These are phyloP conservation scores for Arrhamphus sclerolepis DNA, from an alignment of 2,797 vertebrate genomes.

Conservation along the genomic window DNA sequence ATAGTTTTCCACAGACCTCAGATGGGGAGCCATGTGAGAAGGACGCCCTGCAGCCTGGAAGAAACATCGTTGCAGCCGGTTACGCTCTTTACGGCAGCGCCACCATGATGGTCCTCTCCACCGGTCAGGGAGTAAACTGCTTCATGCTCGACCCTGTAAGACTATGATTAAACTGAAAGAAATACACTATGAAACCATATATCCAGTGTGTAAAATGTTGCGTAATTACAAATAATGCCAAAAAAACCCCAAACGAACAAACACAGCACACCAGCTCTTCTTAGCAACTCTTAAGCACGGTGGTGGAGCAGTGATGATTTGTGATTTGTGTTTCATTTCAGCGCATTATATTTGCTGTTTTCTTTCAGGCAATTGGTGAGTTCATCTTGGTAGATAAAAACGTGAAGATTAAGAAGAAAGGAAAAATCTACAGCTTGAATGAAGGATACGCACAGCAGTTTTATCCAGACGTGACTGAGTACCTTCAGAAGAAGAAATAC, in stretches of 20 bases:
- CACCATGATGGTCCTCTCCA: slow-evolving; percentile 94
- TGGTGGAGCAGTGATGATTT: no score
- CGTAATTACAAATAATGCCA: no score
- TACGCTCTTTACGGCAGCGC: slow-evolving; percentile 97
- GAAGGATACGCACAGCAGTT: slow-evolving; percentile 95
- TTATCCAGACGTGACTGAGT: slow-evolving; percentile 89
- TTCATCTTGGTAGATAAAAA: slow-evolving; percentile 92
- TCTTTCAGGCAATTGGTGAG: slow-evolving; percentile 90
- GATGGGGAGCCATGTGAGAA: slow-evolving; percentile 84
- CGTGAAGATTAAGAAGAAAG: slow-evolving; percentile 94
- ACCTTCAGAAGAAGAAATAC: slow-evolving; percentile 93
- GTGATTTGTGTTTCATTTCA: no score
- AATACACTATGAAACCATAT: no score
- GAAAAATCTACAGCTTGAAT: slow-evolving; percentile 96
- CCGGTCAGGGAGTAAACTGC: slow-evolving; percentile 91
- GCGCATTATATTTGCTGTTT: not conserved
- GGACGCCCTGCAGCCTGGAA: slow-evolving; percentile 91
- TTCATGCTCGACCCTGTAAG: slow-evolving; percentile 98
- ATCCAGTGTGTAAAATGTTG: no score
- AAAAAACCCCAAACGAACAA: no score
- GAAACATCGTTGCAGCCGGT: slow-evolving; percentile 92
- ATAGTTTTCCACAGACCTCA: slow-evolving; percentile 71
- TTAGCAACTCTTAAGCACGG: no score
- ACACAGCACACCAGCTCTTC: no score
- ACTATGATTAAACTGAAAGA: not conserved